Base-by-base conservation (phyloP, 2,113 vertebrate species). In the Cebus imitator region DNA sequence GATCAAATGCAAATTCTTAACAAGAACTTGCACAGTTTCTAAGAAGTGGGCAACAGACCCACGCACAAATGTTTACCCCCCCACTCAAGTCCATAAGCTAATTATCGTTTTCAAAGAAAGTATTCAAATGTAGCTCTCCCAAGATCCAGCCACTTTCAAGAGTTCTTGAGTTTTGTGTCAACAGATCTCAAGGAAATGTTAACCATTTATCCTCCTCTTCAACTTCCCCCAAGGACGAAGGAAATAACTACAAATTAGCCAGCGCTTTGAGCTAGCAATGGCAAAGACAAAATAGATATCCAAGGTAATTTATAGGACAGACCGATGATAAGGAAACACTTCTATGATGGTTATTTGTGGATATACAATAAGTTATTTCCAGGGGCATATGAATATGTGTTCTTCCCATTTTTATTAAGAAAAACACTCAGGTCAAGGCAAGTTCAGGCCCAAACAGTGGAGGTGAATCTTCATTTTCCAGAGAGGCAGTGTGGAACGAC, bases 141-240 rank as follows among this genome's bases (percentile, higher is more conserved):
- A 43, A 79, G 52, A 73, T 14, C 10, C 37, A 61, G 61, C 40
- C 66, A 21, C 89, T 93, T 79, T 43, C 64, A 68, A 57, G 18
- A 61, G 37, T 96, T 90, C 68, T 52, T 52, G 37, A 81, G 27
- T 43, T 52, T 17, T 95, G 92, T 81, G n/a, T 85, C 92, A 68
- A n/a, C 17, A 21, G 76, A 90, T 76, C 73, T 17, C 64, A 88
- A 61, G 76, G n/a, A 43, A 50, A 92, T 35, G 4, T 35, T 83
- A 79, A 72, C 70, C 57, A 76, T 92, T 83, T 90, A 40, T 90
- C 83, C 84, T 87, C 66, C 0, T 40, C 23, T 30, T 75, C 87
- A 52, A 17, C 23, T 68, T 66, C 68, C 57, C 79, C 79, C 87
- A 84, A 96, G 94, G 87, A 96, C 84, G 79, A 55, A 81, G 1